Percentiles rank a stretch among this genome's conserved stretches.
Conservation (phyloP, 2,113 vertebrate species). For the Ciconia maguari region DNA sequence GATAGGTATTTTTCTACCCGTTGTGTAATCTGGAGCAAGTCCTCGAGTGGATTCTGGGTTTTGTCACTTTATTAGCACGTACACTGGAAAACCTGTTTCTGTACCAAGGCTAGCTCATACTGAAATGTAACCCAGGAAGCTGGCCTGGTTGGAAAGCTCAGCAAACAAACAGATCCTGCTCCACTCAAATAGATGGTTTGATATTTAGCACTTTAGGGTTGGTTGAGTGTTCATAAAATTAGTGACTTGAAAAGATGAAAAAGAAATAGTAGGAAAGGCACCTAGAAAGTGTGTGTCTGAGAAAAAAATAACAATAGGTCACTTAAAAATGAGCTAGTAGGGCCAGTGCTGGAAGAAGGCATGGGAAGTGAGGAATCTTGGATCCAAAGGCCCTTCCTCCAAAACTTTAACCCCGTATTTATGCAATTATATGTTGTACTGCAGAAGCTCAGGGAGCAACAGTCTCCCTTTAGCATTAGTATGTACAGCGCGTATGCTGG, state of each 20-base stretch:
- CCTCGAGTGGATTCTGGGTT: background rate
- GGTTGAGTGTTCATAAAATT: background rate
- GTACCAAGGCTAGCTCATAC: background rate
- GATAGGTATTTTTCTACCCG: background rate
- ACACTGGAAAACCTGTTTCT: background rate
- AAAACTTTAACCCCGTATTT: background rate
- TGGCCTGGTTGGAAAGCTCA: background rate
- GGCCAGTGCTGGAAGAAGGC: background rate
- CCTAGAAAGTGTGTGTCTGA: background rate
- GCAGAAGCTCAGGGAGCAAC: background rate
- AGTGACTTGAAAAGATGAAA: background rate
- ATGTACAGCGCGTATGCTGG: fast-evolving
- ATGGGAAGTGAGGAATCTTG: background rate
- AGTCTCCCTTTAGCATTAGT: background rate
- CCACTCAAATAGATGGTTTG: background rate
- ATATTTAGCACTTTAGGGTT: background rate
- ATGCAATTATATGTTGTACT: background rate
- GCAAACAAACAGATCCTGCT: background rate
- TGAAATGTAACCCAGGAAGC: background rate
- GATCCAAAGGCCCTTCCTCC: background rate
- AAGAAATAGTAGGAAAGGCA: background rate
- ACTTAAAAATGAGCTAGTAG: background rate
- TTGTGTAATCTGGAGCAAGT: background rate
- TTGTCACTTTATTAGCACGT: background rate
- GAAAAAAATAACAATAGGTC: background rate